phyloP scores from a whole-genome alignment of 92 coral and sea anemone genomes.

The Heteractis magnifica region DNA sequence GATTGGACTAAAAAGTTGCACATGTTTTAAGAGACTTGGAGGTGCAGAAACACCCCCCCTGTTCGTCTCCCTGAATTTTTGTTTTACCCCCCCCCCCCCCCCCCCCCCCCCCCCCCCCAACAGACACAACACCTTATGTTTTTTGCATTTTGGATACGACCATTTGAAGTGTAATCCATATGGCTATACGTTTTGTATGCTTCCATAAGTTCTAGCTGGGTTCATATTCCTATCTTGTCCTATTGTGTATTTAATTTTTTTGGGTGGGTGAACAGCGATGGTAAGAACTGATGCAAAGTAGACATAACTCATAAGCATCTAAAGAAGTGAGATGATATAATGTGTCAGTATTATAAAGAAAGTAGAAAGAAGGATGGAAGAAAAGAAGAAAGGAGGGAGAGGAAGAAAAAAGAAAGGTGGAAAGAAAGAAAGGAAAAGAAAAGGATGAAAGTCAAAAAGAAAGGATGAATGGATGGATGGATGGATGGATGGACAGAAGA shows the following conservation, averaged over 20 bases:
- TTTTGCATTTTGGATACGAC: neutral
- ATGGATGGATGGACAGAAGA: neutral
- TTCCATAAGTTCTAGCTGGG: conserved; percentile 22
- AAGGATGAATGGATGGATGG: neutral
- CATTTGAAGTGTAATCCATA: neutral
- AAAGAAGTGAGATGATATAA: neutral
- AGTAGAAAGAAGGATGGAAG: neutral
- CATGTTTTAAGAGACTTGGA: too few relatives aligned
- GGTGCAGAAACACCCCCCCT: too few relatives aligned
- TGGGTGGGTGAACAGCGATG: conserved; percentile 73
- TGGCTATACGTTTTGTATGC: conserved; percentile 16
- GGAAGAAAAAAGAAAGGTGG: neutral
- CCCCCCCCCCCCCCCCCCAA: too few relatives aligned
- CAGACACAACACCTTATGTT: too few relatives aligned
- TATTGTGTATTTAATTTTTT: conserved; percentile 43
- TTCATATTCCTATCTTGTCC: conserved; percentile 3
- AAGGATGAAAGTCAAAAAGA: neutral
- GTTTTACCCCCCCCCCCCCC: too few relatives aligned
- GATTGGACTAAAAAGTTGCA: too few relatives aligned
- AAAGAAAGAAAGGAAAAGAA: neutral
- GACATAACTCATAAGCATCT: conserved; percentile 90
- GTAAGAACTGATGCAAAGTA: conserved; percentile 85
- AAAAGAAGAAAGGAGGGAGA: neutral
- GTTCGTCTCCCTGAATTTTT: too few relatives aligned
- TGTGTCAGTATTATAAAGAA: neutral